Base-by-base conservation (phyloP, 2,113 vertebrate species). In the Channa argus region DNA sequence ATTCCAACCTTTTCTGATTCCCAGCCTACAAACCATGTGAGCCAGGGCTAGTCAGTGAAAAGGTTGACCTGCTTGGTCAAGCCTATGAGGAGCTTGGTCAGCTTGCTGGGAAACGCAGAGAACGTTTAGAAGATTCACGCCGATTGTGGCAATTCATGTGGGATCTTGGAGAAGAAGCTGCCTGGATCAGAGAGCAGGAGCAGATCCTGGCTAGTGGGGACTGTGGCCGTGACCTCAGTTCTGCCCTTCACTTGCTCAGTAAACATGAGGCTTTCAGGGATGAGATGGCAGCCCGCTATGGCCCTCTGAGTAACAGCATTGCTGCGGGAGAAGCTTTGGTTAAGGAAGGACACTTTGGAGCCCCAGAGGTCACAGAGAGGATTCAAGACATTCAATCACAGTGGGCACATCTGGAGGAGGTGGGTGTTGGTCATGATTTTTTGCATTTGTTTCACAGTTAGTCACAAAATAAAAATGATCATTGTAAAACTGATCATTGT, bases 181-280 rank as follows among this genome's bases (percentile, higher is more conserved):
- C 96, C 24, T 98, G 97, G 97, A 96, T 98, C 66, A 91, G 96
- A 55, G 96, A 98, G 78, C 96, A 98, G 88, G 96, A 96, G 84
- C 95, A 96, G 88, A 95, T 98, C 63, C 87, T 97, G 72, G 90
- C 96, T 0, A 94, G 94, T 0, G 95, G 95, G 0, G 97, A 98
- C 51, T 94, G 94, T 0, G 96, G 96, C 9, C 93, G 95, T 2
- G 97, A 98, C 85, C 94, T 97, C 70, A 95, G 95, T 0, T 96
- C 95, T 0, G 95, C 94, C 51, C 93, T 96, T 67, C 95, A 96
- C 44, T 92, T 98, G 37, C 95, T 97, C 80, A 96, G 95, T 77
- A 97, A 97, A 85, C 97, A 98, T 61, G 93, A 95, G 0, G 96
- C 97, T 37, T 96, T 98, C 86, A 91, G 93, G 0, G 95, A 95